These are phyloP conservation scores for Ceratina australensis DNA, from an alignment of 1,140 invertebrate species.

Conservation along the genomic window DNA sequence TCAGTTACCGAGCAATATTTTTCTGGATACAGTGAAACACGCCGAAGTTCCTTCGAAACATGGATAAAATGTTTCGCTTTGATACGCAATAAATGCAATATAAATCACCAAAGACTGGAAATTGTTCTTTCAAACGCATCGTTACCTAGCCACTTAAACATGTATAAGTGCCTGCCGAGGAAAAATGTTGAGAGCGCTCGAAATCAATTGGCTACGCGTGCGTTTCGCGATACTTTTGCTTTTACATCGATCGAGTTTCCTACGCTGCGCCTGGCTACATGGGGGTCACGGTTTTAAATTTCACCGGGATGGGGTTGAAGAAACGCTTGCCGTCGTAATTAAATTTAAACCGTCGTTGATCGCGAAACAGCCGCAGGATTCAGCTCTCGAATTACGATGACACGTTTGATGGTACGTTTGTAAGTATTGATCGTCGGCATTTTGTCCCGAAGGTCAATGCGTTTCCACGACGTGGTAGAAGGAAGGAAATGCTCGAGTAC, in stretches of 20 bases:
- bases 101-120: background rate
- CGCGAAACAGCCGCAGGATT: slow-evolving; percentile 4
- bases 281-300: slow-evolving; percentile 25
- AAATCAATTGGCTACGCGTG: too few relatives aligned
- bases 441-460: slow-evolving; percentile 62
- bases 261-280: background rate
- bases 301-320: slow-evolving; percentile 31
- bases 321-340: slow-evolving; percentile 20
- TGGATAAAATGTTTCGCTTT: background rate
- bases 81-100: background rate
- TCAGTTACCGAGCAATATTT: background rate
- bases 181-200: background rate
- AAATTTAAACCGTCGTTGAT: background rate
- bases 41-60: background rate
- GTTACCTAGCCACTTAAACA: background rate
- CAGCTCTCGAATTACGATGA: slow-evolving; percentile 20
- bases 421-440: slow-evolving; percentile 32
- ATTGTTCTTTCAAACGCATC: background rate
- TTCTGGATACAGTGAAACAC: background rate
- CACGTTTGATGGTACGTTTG: slow-evolving; percentile 3
- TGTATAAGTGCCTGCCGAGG: background rate
- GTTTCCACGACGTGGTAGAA: slow-evolving; percentile 64
- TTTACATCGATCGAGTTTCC: background rate
- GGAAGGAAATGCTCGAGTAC: slow-evolving; percentile 58
- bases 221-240: background rate